Evolutionary conservation across 2,113 vertebrate genomes (phyloP), one percentile per base, ranked within the genome.

Genomic region (Odontophorus gujanensis): DNA sequence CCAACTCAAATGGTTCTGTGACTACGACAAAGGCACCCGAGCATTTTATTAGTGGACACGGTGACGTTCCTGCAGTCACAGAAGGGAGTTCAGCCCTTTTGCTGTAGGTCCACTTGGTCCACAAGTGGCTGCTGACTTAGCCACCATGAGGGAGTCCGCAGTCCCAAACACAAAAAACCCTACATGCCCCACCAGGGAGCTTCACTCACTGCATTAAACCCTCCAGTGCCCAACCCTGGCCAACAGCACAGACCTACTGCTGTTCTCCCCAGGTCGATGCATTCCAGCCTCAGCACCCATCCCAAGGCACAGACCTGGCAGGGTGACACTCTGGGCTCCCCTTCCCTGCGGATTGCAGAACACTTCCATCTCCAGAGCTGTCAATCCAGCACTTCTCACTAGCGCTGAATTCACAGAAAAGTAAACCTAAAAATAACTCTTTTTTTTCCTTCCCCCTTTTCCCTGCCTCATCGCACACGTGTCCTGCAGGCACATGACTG

Each of bases 391-490:
- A 85, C 81, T 95, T 91, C 57, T 85, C 85, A 30, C 78, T 71
- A 61, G 92, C 19, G 45, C 85, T 92, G 94, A 95, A 92, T 87
- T 87, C 95, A 95, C 91, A 92, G 92, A 95, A 93, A 96, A 95
- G 91, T 93, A 84, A 93, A 85, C 8, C 92, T 82, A 93, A 96
- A 92, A 91, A 94, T 91, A 95, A 79, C 81, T 40, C 71, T 42
- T 77, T 38, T 82, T 82, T 86, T 81, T 26, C 25, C 7, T 13
- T 20, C 32, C 58, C 85, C 74, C 88, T n/a, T 25, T 74, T 78
- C 73, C 67, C 42, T 38, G 78, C 92, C 91, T 95, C 91, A 85
- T 91, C 85, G 77, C 94, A 77, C 91, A 95, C 79, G 55, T 85
- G 62, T 45, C 47, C 16, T 1, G 8, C 4, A 4, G 0, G 9